Percentiles rank a stretch among this genome's conserved stretches.
These are phyloP conservation scores for Stigmatopora nigra DNA, from an alignment of 2,113 vertebrate genomes.

Conservation along the genomic window DNA sequence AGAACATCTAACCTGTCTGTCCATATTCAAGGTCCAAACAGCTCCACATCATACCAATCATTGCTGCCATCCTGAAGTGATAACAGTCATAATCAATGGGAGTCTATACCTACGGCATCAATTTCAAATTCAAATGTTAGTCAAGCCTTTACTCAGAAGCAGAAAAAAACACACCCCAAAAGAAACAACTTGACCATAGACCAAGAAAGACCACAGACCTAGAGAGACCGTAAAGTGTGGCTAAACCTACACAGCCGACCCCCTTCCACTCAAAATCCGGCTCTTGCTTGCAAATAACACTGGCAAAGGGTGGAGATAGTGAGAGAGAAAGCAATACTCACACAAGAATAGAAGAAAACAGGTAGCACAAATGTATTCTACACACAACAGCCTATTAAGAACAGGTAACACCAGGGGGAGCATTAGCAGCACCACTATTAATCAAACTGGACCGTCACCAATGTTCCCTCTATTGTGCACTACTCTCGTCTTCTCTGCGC, in stretches of 20 bases:
- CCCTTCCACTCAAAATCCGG: constrained; percentile 38
- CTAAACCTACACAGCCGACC: constrained; percentile 18
- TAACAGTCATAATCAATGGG: constrained; percentile 64
- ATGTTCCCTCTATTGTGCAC: too few relatives aligned
- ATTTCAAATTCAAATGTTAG: constrained; percentile 53
- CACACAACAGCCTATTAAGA: constrained; percentile 22
- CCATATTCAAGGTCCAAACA: constrained; percentile 72
- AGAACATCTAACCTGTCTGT: constrained; percentile 70
- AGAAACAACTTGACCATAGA: constrained; percentile 37
- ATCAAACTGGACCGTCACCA: constrained; percentile 27
- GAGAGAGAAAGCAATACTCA: not conserved
- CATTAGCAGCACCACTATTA: constrained; percentile 42
- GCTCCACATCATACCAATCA: constrained; percentile 72
- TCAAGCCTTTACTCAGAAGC: constrained; percentile 39
- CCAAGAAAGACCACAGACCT: constrained; percentile 16
- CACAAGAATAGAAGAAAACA: constrained; percentile 1
- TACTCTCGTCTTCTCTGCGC: too few relatives aligned
- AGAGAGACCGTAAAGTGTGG: constrained; percentile 24
- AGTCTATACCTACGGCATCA: constrained; percentile 42
- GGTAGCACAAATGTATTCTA: constrained; percentile 26
- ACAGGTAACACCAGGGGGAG: constrained; percentile 25
- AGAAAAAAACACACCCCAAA: constrained; percentile 47
- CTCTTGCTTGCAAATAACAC: constrained; percentile 33
- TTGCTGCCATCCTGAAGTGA: constrained; percentile 68
- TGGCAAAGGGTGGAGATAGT: constrained; percentile 27